A percentile compares a stretch with the other conserved stretches of the same genome.
phyloP scores from a whole-genome alignment of 2,113 vertebrate species.

The Dissostichus mawsoni region DNA sequence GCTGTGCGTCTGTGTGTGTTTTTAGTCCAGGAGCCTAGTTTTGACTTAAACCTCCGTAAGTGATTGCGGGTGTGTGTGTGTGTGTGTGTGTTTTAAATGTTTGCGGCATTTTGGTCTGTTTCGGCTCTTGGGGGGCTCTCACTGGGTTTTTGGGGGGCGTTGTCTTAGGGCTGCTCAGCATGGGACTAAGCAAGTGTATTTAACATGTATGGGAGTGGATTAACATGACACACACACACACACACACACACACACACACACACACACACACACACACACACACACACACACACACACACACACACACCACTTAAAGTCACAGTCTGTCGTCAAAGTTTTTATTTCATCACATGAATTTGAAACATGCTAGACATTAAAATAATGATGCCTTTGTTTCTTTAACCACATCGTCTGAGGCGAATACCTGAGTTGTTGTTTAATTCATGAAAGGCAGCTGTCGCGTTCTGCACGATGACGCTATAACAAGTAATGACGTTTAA shows the following conservation, averaged over 20 bases:
- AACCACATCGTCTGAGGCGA: conserved; percentile 32
- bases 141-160: not conserved
- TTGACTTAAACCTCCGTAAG: no score
- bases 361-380: conserved; percentile 39
- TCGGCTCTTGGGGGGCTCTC: conserved; percentile 32
- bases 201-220: conserved; percentile 63
- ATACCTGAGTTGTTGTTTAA: conserved; percentile 49
- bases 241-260: not conserved
- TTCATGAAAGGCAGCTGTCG: conserved; percentile 58
- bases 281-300: not conserved
- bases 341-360: conserved; percentile 43
- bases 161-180: conserved; percentile 43
- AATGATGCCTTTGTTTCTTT: conserved; percentile 43
- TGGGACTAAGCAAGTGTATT: conserved; percentile 51
- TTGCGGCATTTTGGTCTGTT: conserved; percentile 22
- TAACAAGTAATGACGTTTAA: not conserved
- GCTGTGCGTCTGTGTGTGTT: no score
- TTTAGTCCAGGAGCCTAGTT: no score
- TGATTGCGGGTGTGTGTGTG: no score
- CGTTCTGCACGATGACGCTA: no score
- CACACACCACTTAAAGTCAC: not conserved
- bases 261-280: not conserved
- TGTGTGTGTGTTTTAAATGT: conserved; percentile 5
- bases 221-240: conserved; percentile 16
- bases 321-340: conserved; percentile 17